phyloP scores from a whole-genome alignment of 1,140 invertebrate genomes.

The Drosophila melanica region DNA sequence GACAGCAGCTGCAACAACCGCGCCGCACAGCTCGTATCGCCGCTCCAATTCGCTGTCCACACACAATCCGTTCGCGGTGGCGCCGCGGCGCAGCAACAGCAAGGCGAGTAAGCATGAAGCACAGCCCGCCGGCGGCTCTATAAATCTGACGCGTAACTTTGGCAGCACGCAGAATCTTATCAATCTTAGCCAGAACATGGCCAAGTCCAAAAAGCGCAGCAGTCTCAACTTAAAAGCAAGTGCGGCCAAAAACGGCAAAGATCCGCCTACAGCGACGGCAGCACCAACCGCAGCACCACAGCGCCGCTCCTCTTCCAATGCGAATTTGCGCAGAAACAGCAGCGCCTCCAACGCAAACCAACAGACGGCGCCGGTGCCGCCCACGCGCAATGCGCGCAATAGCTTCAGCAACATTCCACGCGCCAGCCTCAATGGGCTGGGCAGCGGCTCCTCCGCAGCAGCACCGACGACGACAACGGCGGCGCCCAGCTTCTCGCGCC shows the following conservation, averaged over 20 bases:
- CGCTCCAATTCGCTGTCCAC: conserved; percentile 75
- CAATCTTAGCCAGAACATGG: conserved; percentile 73
- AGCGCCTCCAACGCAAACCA: conserved; percentile 50
- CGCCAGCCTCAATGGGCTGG: conserved; percentile 64
- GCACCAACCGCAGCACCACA: conserved; percentile 36
- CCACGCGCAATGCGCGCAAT: conserved; percentile 65
- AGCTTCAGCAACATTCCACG: conserved; percentile 83
- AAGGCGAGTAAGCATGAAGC: conserved; percentile 55
- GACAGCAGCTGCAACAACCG: conserved; percentile 9
- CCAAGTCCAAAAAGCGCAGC: conserved; percentile 81
- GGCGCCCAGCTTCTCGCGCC: conserved; percentile 58
- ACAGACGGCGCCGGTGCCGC: conserved; percentile 63
- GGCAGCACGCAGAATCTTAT: conserved; percentile 82
- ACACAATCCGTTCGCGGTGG: conserved; percentile 75
- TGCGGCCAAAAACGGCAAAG: conserved; percentile 63
- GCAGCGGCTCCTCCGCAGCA: conserved; percentile 4
- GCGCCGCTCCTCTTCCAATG: conserved; percentile 74
- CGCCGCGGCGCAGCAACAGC: conserved; percentile 62
- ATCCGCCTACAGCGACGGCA: conserved; percentile 40
- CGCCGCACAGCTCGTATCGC: conserved; percentile 61
- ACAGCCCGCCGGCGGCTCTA: conserved; percentile 46
- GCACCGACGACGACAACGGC: conserved; percentile 4
- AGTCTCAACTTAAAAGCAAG: conserved; percentile 75
- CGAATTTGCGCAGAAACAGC: conserved; percentile 74
- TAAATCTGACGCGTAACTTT: conserved; percentile 75